Conservation (phyloP, 2,797 vertebrate species). For the Ctenopoma kingsleyae region DNA sequence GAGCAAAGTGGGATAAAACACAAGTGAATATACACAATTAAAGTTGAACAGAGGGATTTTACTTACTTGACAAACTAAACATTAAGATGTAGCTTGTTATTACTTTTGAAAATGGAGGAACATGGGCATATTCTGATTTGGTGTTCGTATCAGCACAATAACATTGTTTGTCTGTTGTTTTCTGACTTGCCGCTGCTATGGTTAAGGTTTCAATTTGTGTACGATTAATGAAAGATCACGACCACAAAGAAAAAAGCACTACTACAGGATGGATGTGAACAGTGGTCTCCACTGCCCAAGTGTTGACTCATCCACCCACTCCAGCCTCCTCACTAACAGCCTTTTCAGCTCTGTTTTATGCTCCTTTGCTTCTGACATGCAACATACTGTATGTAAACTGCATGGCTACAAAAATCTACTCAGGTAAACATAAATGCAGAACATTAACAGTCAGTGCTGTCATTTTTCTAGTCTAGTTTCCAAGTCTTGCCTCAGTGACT, state of each 20-base stretch:
- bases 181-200: neutral
- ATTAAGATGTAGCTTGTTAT: neutral
- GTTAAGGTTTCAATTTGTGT: neutral
- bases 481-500: neutral
- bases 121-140: neutral
- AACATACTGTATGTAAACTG: neutral
- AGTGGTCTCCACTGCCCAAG: neutral
- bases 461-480: neutral
- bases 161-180: neutral
- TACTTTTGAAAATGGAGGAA: neutral
- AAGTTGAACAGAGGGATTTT: neutral
- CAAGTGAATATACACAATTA: neutral
- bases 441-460: neutral
- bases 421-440: neutral
- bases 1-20: neutral
- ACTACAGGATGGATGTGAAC: neutral
- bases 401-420: neutral
- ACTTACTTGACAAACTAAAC: neutral
- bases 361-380: neutral
- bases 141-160: neutral
- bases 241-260: neutral
- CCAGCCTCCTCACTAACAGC: neutral
- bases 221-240: no score
- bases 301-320: neutral
- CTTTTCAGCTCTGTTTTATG: slow-evolving; percentile 4